Percentiles rank a stretch among this genome's conserved stretches.
Evolutionary conservation across 1,140 invertebrate genomes (phyloP).

Genomic region (Globodera ellingtonae): DNA sequence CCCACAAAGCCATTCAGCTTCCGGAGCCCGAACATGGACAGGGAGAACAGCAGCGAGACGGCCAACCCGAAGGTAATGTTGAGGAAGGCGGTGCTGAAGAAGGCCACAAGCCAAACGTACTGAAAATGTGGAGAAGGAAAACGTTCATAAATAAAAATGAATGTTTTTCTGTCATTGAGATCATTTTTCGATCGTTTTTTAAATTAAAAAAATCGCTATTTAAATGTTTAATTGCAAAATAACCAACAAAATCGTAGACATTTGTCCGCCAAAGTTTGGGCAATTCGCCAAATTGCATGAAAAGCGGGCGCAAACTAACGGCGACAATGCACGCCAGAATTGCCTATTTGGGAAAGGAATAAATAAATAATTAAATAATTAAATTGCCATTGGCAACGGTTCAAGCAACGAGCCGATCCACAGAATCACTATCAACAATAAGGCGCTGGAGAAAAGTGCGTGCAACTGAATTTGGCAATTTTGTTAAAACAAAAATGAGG

Average conservation of each 20-base stretch:
- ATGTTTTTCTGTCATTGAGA: no score
- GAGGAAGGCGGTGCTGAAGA: conserved; percentile 17
- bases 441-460: conserved; percentile 56
- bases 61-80: conserved; percentile 24
- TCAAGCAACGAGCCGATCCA: conserved; percentile 68
- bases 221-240: background rate
- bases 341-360: conserved; percentile 62
- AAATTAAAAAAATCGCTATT: no score
- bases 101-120: conserved; percentile 24
- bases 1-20: background rate
- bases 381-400: conserved; percentile 68
- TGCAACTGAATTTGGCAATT: conserved; percentile 42
- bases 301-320: conserved; percentile 68
- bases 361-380: background rate
- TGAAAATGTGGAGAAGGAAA: background rate
- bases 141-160: background rate
- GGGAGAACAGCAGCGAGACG: conserved; percentile 21
- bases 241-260: conserved; percentile 20
- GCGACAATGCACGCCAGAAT: conserved; percentile 69
- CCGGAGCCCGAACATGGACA: background rate
- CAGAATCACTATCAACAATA: conserved; percentile 68
- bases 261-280: conserved; percentile 23
- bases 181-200: no score
- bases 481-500: no score
- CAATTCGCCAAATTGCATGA: conserved; percentile 59